Evolutionary conservation across 2,797 vertebrate species (phyloP).

Genomic region (Phalloptychus januarius): DNA sequence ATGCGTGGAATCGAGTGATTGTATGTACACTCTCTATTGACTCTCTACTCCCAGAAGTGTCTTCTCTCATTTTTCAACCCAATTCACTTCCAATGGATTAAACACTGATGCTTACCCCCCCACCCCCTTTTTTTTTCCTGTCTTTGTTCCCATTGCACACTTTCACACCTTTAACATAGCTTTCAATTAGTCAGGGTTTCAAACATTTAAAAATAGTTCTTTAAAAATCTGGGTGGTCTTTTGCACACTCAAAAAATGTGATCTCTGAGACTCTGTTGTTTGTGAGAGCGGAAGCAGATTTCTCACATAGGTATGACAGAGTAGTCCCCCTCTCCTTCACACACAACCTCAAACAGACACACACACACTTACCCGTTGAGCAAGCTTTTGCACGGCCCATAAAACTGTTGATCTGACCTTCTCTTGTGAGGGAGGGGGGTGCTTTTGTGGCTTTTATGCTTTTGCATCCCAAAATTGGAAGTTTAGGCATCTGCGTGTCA

Average conservation of each 20-base stretch:
- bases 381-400: slow-evolving; percentile 61
- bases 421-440: slow-evolving; percentile 21
- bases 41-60: slow-evolving; percentile 56
- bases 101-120: slow-evolving; percentile 29
- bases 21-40: slow-evolving; percentile 62
- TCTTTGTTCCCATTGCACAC: not conserved
- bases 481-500: slow-evolving; percentile 27
- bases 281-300: slow-evolving; percentile 55
- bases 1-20: slow-evolving; percentile 59
- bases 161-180: slow-evolving; percentile 17
- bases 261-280: slow-evolving; percentile 34
- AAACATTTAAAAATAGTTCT: slow-evolving; percentile 13
- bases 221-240: slow-evolving; percentile 36
- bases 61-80: slow-evolving; percentile 54
- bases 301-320: slow-evolving; percentile 66
- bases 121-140: not conserved
- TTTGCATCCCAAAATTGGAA: slow-evolving; percentile 31
- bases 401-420: slow-evolving; percentile 59
- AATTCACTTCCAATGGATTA: slow-evolving; percentile 60
- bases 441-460: slow-evolving; percentile 32
- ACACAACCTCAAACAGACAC: slow-evolving; percentile 40
- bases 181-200: slow-evolving; percentile 15
- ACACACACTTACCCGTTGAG: slow-evolving; percentile 44
- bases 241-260: slow-evolving; percentile 1
- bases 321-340: slow-evolving; percentile 43